A percentile compares a stretch with the other conserved stretches of the same genome.
These are phyloP conservation scores for Athalia rosae DNA, from an alignment of 2,888 invertebrate genomes.

Conservation along the genomic window DNA sequence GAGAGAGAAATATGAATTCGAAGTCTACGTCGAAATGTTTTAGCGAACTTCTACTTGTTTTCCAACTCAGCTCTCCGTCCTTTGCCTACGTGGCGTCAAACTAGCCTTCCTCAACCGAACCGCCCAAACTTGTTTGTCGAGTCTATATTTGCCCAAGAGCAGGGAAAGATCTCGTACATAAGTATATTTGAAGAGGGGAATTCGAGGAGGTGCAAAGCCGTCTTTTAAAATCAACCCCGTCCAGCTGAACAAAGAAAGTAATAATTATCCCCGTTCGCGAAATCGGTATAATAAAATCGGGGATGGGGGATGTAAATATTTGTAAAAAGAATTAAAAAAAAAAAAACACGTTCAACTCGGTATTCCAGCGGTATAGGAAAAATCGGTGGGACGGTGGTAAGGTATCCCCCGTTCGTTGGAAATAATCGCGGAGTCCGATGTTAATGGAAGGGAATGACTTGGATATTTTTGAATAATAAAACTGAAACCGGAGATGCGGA, in stretches of 20 bases:
- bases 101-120: background rate
- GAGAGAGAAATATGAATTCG: no score
- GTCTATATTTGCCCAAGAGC: slow-evolving; percentile 40
- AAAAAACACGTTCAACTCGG: background rate
- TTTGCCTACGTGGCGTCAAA: background rate
- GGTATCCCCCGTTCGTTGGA: no score
- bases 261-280: background rate
- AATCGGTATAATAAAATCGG: no score
- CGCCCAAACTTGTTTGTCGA: slow-evolving; percentile 33
- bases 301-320: no score
- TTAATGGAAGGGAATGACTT: background rate
- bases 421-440: background rate
- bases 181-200: slow-evolving; percentile 29
- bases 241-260: background rate
- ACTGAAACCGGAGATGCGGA: slow-evolving; percentile 36
- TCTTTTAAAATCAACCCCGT: slow-evolving; percentile 2
- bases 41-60: slow-evolving; percentile 34
- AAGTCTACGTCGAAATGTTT: slow-evolving; percentile 30
- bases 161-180: slow-evolving; percentile 19
- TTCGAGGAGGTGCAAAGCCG: slow-evolving; percentile 23
- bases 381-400: no score
- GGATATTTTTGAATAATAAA: slow-evolving; percentile 12
- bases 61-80: slow-evolving; percentile 2
- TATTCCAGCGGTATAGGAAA: background rate
- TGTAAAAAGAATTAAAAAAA: background rate